phyloP scores from a whole-genome alignment of 2,113 vertebrate genomes.

The Agapornis roseicollis region DNA sequence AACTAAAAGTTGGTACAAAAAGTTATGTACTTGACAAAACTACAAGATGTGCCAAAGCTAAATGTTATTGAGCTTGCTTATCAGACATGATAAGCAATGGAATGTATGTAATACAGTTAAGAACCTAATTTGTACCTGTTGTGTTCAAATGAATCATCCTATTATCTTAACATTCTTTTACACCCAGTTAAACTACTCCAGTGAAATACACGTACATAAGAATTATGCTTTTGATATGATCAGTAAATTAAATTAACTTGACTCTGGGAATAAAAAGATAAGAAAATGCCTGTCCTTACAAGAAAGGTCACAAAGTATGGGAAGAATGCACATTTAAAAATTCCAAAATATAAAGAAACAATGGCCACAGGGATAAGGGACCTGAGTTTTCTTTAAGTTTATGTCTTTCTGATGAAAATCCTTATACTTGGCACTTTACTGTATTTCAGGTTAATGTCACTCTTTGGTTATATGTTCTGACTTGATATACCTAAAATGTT shows the following conservation, averaged over 20 bases:
- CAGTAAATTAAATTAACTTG: conserved; percentile 74
- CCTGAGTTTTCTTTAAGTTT: background rate
- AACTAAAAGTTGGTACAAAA: background rate
- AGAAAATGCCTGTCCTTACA: conserved; percentile 57
- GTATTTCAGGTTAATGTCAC: background rate
- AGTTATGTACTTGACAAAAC: conserved; percentile 30
- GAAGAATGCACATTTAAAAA: background rate
- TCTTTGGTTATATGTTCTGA: background rate
- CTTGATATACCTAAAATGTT: background rate
- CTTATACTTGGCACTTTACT: background rate
- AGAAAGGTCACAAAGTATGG: conserved; percentile 47
- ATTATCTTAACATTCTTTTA: conserved; percentile 70
- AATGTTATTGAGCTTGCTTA: conserved; percentile 47
- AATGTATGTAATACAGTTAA: conserved; percentile 47
- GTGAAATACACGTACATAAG: conserved; percentile 50
- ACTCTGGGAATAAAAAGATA: conserved; percentile 61
- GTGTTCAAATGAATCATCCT: conserved; percentile 53
- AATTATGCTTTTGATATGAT: conserved; percentile 67
- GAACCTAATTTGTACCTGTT: conserved; percentile 63
- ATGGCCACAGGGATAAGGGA: background rate
- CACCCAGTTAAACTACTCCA: conserved; percentile 58
- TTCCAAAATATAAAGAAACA: background rate
- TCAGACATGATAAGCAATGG: conserved; percentile 59
- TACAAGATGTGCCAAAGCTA: conserved; percentile 45
- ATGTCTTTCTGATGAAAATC: background rate